Evolutionary conservation across 2,113 vertebrate species (phyloP).

Genomic region (Halcyon malimbica): DNA sequence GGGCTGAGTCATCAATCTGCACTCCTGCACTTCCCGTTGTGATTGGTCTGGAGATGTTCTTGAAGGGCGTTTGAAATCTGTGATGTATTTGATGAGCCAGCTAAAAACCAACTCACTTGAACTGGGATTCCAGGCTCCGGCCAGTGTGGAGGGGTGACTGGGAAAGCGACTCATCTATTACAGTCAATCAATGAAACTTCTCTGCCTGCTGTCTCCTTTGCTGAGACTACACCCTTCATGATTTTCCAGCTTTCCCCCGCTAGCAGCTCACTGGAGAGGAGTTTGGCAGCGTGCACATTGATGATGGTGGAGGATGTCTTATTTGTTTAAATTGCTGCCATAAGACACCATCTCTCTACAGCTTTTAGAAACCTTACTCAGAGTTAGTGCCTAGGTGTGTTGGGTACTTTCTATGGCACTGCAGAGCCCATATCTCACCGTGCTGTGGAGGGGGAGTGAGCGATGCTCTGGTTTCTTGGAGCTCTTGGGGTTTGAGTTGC

Average conservation of each 20-base stretch:
- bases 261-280: neutral
- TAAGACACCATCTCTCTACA: neutral
- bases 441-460: neutral
- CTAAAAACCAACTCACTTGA: neutral
- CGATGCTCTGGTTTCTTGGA: rapidly evolving
- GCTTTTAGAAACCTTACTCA: neutral
- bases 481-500: neutral
- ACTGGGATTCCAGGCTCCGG: neutral
- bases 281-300: rapidly evolving
- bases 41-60: neutral
- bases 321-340: neutral
- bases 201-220: neutral
- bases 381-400: neutral
- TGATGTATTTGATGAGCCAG: neutral
- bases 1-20: neutral
- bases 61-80: neutral
- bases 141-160: neutral
- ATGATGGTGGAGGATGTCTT: neutral
- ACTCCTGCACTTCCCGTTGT: neutral
- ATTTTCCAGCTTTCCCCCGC: neutral
- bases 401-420: neutral
- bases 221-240: neutral
- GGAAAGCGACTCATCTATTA: neutral
- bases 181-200: neutral
- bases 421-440: neutral